phyloP scores from a whole-genome alignment of 2,113 vertebrate genomes.

The Hemiscyllium ocellatum region DNA sequence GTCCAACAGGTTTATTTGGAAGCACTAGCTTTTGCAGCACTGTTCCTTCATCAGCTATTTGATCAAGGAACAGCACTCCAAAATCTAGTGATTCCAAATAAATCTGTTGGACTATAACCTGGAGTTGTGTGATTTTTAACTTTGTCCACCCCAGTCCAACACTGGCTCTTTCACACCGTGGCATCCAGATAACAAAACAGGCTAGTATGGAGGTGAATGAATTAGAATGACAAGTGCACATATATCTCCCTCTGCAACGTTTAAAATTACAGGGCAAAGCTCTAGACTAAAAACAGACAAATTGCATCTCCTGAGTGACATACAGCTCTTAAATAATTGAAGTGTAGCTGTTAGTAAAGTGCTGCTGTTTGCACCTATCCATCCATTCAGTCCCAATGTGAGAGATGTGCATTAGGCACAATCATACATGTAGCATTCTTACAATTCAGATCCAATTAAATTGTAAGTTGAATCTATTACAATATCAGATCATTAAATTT shows the following conservation, averaged over 20 bases:
- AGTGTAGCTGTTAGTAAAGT: slow-evolving; percentile 20
- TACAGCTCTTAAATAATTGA: slow-evolving; percentile 26
- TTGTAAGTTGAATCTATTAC: not conserved
- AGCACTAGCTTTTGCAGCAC: too few relatives aligned
- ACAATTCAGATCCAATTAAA: not conserved
- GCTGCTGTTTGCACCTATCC: slow-evolving; percentile 12
- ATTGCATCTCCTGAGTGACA: slow-evolving; percentile 1
- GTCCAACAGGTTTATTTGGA: too few relatives aligned
- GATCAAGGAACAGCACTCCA: too few relatives aligned
- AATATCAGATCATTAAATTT: not conserved
- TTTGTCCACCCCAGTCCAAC: too few relatives aligned
- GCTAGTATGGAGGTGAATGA: not conserved
- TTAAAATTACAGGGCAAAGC: slow-evolving; percentile 20
- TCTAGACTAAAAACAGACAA: not conserved
- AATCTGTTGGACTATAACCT: too few relatives aligned
- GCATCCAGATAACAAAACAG: not conserved
- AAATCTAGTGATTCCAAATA: too few relatives aligned
- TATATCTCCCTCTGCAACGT: not conserved
- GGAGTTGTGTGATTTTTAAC: too few relatives aligned
- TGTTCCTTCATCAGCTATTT: too few relatives aligned
- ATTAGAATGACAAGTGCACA: not conserved
- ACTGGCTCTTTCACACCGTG: too few relatives aligned
- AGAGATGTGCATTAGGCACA: not conserved
- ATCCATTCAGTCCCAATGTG: slow-evolving; percentile 12
- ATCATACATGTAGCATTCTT: not conserved